Base-by-base conservation (phyloP, 2,888 invertebrate genomes). In the Stictocephala bisonia region DNA sequence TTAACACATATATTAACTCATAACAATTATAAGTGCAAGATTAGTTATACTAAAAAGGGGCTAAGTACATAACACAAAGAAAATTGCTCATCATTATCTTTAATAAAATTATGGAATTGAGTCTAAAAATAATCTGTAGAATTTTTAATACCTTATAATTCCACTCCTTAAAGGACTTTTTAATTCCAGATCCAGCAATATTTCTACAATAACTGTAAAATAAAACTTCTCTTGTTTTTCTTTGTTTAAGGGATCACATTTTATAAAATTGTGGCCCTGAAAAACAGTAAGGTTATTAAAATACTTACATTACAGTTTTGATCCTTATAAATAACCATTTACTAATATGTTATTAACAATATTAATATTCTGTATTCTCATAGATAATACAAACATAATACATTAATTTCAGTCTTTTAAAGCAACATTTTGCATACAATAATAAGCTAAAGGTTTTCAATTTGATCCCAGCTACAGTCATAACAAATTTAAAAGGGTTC, bases 111-210 rank as follows among this genome's bases (percentile, higher is more conserved):
- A 50, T 15, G 50, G 15, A 13, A 18, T 15, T 50, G 6, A 9
- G 6, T 50, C 15, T 7, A 15, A 15, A 9, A 50, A n/a, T 48
- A 48, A 11, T 11, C 50, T 48, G 9, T 6, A 11, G 50, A 48
- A 53, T 6, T 24, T 13, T 31, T 51, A 71, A 53, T 50, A 74
- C 74, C 71, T 71, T 3, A 68, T 26, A 44, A 74, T 67, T 11
- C 71, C 56, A 58, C 44, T 56, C 18, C 56, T n/a, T 26, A 74
- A 48, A 20, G 74, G 71, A 11, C 74, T 74, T 15, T 74, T 71
- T 4, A 48, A 48, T 48, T 71, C 67, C 4, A 74, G 18, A 22
- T 18, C 53, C 1, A 74, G 44, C 13, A 71, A 48, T 35, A 68
- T 27, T 9, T 74, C 53, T 15, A 58, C 20, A 0, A 74, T 2